These are phyloP conservation scores for Drosophila paramelanica DNA, from an alignment of 2,888 invertebrate genomes.

Conservation along the genomic window DNA sequence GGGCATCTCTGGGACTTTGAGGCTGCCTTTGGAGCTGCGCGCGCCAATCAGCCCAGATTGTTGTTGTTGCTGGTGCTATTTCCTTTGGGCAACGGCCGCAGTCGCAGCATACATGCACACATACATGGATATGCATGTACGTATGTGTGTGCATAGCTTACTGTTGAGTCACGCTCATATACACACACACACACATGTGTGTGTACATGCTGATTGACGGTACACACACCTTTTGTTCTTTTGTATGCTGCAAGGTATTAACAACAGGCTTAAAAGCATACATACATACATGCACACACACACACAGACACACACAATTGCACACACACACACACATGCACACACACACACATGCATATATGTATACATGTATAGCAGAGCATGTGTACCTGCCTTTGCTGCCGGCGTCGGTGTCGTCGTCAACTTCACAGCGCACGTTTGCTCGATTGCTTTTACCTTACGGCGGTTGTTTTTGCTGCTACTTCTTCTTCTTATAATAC, in stretches of 20 bases:
- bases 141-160: constrained; percentile 50
- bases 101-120: constrained; percentile 34
- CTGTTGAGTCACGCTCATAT: constrained; percentile 66
- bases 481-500: constrained; percentile 5
- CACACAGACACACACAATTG: constrained; percentile 10
- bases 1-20: constrained; percentile 33
- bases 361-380: constrained; percentile 9
- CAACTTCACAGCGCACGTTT: constrained; percentile 24
- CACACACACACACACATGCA: constrained; percentile 9
- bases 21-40: constrained; percentile 59
- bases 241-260: constrained; percentile 64
- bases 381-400: constrained; percentile 50
- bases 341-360: constrained; percentile 1
- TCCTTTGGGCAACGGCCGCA: constrained; percentile 57
- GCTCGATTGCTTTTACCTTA: constrained; percentile 53
- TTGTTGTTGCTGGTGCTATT: constrained; percentile 31
- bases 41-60: constrained; percentile 47
- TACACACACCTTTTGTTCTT: constrained; percentile 70
- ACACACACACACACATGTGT: constrained; percentile 18
- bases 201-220: constrained; percentile 18
- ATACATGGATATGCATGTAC: not conserved
- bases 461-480: constrained; percentile 9
- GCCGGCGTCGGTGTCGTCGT: constrained; percentile 36
- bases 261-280: constrained; percentile 66
- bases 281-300: constrained; percentile 12